Percentiles rank a stretch among this genome's conserved stretches.
phyloP scores from a whole-genome alignment of 2,113 vertebrate species.

The Peromyscus californicus region DNA sequence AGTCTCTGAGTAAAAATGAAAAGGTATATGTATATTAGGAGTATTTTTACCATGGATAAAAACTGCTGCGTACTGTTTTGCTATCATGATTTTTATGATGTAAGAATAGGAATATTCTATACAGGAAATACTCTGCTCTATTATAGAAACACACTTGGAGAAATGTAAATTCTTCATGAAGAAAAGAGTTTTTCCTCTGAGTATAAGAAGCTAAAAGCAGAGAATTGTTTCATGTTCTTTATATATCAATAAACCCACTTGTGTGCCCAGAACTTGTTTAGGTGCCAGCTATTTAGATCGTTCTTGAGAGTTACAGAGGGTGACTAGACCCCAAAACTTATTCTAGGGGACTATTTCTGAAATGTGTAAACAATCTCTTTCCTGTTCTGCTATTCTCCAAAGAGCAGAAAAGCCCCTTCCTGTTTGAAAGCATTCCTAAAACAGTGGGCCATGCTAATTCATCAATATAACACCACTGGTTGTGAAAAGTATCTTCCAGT shows the following conservation, averaged over 20 bases:
- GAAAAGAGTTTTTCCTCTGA: neutral
- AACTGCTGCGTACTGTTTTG: neutral
- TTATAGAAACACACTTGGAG: neutral
- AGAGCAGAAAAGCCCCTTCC: neutral
- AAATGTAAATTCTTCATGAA: conserved; percentile 6
- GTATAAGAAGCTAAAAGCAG: neutral
- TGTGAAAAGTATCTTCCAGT: conserved; percentile 9
- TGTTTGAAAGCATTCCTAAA: neutral
- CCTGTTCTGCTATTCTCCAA: neutral
- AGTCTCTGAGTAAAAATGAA: conserved; percentile 11
- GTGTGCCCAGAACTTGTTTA: neutral
- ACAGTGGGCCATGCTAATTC: neutral
- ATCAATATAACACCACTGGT: neutral
- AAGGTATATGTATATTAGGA: neutral
- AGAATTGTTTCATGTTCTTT: neutral
- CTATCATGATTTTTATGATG: neutral
- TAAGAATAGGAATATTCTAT: neutral
- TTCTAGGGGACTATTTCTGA: neutral
- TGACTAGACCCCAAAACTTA: neutral
- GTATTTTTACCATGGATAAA: neutral
- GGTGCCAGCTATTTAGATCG: neutral
- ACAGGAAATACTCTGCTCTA: neutral
- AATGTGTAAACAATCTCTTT: conserved; percentile 2
- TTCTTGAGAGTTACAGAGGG: neutral
- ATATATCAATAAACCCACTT: neutral